Percentiles rank a stretch among this genome's conserved stretches.
Conservation (phyloP, 1,140 invertebrate species). For the Leptonema lineaticorne region DNA sequence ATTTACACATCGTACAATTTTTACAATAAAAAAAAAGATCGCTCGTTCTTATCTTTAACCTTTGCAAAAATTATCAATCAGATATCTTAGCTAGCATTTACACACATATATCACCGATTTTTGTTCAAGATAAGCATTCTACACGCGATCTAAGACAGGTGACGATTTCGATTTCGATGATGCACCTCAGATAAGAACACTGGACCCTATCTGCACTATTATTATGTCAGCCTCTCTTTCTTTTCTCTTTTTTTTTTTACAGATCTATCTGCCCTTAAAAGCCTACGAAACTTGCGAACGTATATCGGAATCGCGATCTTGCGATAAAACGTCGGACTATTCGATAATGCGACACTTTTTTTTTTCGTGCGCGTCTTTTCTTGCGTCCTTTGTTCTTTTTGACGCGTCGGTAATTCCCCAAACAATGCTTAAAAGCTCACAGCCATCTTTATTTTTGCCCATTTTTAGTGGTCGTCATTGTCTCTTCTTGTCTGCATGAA, state of each 20-base stretch:
- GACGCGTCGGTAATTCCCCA: slow-evolving; percentile 37
- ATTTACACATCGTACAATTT: no score
- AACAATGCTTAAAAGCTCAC: slow-evolving; percentile 30
- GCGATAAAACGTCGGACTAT: slow-evolving; percentile 2
- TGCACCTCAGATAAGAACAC: not conserved
- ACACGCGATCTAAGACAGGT: no score
- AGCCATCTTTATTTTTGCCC: no score
- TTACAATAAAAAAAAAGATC: no score
- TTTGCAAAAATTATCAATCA: no score
- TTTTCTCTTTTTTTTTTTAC: not conserved
- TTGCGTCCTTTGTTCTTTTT: slow-evolving; percentile 34
- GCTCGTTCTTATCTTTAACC: no score
- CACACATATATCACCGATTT: no score
- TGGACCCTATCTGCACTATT: no score
- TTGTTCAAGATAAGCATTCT: no score
- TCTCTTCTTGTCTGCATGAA: not conserved
- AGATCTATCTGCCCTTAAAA: no score
- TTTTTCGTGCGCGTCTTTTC: slow-evolving; percentile 38
- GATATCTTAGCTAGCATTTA: no score
- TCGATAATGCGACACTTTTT: slow-evolving; percentile 39
- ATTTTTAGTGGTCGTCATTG: slow-evolving; percentile 12
- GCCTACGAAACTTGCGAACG: not conserved
- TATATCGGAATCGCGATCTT: not conserved
- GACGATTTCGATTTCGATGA: not conserved
- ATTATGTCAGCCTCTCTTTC: not conserved